Percentiles rank a stretch among this genome's conserved stretches.
Conservation (phyloP, 2,113 vertebrate genomes). For the Oncorhynchus tshawytscha region DNA sequence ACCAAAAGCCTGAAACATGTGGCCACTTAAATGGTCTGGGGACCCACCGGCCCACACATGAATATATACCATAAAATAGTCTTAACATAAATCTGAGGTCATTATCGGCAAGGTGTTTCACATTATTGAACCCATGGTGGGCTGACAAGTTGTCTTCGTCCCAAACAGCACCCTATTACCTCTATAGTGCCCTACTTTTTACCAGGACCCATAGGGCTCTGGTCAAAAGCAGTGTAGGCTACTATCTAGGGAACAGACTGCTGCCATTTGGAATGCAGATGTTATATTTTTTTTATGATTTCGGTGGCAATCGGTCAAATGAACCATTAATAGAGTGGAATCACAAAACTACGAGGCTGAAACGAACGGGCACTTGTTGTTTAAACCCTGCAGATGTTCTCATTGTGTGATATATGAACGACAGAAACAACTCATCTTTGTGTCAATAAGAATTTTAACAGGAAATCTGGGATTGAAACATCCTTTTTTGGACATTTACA, state of each 20-base stretch:
- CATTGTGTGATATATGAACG: neutral
- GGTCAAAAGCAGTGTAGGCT: no score
- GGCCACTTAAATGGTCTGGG: neutral
- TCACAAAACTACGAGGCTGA: neutral
- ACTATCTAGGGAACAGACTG: no score
- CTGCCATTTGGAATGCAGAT: neutral
- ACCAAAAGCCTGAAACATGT: neutral
- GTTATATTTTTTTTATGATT: slow-evolving; percentile 10
- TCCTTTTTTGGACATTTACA: no score
- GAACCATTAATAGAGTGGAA: neutral
- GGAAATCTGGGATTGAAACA: no score
- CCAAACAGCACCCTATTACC: no score
- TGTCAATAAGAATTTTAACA: neutral
- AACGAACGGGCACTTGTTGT: neutral
- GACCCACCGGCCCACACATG: neutral
- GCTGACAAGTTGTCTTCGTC: no score
- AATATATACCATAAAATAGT: neutral
- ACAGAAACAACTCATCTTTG: neutral
- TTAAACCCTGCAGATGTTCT: neutral
- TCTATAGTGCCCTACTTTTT: no score
- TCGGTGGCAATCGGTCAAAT: slow-evolving; percentile 5
- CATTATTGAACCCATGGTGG: slow-evolving; percentile 10
- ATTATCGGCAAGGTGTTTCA: slow-evolving; percentile 22
- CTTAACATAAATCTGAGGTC: slow-evolving; percentile 3
- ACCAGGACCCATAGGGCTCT: no score